These are phyloP conservation scores for Tautogolabrus adspersus DNA, from an alignment of 2,113 vertebrate genomes.

Conservation along the genomic window DNA sequence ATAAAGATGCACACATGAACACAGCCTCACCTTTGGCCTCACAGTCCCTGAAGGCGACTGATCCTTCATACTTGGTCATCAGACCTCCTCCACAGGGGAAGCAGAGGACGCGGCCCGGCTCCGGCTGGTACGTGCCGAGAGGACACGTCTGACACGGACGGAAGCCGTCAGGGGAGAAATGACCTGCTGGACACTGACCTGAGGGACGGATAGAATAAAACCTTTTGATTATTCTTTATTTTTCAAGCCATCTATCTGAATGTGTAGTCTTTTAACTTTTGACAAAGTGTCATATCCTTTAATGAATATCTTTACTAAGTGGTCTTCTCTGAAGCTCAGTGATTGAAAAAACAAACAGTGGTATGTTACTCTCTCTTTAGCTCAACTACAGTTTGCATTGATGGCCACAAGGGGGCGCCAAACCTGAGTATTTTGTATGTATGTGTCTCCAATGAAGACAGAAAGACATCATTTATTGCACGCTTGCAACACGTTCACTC, in stretches of 20 bases:
- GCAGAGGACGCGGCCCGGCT: constrained; percentile 92
- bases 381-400: neutral
- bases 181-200: constrained; percentile 94
- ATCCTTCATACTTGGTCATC: constrained; percentile 90
- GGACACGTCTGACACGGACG: constrained; percentile 90
- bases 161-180: constrained; percentile 92
- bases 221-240: no score
- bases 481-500: no score
- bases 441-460: neutral
- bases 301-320: no score
- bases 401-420: constrained; percentile 42
- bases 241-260: no score
- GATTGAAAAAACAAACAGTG: neutral
- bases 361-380: neutral
- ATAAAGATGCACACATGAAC: no score
- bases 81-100: constrained; percentile 94
- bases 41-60: constrained; percentile 93
- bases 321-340: no score
- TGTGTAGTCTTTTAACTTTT: no score
- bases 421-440: neutral
- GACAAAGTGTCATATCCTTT: no score
- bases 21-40: constrained; percentile 92
- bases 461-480: neutral
- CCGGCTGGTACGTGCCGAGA: constrained; percentile 90
- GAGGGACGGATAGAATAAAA: constrained; percentile 32